Base-by-base conservation (phyloP, 2,113 vertebrate genomes). In the Trogon surrucura region DNA sequence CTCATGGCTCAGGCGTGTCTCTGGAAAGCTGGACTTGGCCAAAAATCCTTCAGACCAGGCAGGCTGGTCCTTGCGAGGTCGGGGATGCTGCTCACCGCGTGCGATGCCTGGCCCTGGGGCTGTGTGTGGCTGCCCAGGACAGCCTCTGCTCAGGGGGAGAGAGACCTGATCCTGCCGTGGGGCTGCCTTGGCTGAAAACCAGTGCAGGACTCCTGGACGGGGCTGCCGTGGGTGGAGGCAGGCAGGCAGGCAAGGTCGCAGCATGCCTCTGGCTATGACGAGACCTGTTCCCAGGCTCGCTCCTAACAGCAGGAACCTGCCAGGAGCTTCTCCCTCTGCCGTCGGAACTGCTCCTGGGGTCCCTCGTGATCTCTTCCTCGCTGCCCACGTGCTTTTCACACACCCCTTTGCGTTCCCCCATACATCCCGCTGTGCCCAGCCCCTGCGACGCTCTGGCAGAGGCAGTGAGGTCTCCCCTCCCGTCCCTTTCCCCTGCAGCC, bases 401-500 rank as follows among this genome's bases (percentile, higher is more conserved):
- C 0, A 30, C 18, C 58, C 36, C 48, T 27, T 29, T 30, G 30
- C 4, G 0, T 7, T 18, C 34, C n/a, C 13, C 5, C 0, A 4
- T 13, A 20, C 9, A 2, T 8, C 2, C 14, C 22, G 13, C 36
- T 0, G 2, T 27, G 18, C 69, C 72, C 36, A 11, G 29, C 1
- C 2, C 66, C 47, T 1, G 5, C 1, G 20, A 54, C 4, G 16
- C 44, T 25, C 11, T 7, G 25, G 26, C 60, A 45, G 58, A 36
- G 51, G 27, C 16, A 3, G 26, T 86, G 83, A 77, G 1, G 2
- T 4, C 60, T 45, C 36, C 58, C 16, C 32, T 44, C 17, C 73
- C 7, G 3, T 27, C 47, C 60, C 41, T 62, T 56, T 45, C 41
- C 30, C 54, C 65, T 13, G 32, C 95, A 99, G 99, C 98, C 98